phyloP scores from a whole-genome alignment of 2,888 invertebrate genomes.

The Campoplex nolae region DNA sequence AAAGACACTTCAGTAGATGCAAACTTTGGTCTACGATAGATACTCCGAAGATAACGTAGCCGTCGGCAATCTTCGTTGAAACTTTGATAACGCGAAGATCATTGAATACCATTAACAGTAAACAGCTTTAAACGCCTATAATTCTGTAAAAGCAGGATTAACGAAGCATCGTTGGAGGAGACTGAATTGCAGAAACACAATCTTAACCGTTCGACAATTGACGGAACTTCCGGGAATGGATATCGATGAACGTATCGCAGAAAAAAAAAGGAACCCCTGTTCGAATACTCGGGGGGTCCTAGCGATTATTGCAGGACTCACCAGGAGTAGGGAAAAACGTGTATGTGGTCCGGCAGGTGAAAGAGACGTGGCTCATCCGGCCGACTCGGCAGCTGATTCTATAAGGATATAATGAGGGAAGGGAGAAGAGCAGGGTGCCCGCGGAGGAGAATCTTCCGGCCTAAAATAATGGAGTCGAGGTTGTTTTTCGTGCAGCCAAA shows the following conservation, averaged over 20 bases:
- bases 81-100: not conserved
- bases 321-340: conserved; percentile 14
- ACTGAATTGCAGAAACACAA: not conserved
- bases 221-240: conserved; percentile 1
- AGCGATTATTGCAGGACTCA: conserved; percentile 6
- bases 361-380: conserved; percentile 70
- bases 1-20: too few species aligned
- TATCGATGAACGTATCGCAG: not conserved
- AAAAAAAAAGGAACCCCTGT: not conserved
- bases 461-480: conserved; percentile 80
- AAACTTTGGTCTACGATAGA: too few species aligned
- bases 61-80: not conserved
- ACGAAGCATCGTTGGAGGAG: not conserved
- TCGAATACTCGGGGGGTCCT: conserved; percentile 1
- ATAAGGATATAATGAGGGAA: conserved; percentile 79
- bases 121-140: not conserved
- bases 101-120: not conserved
- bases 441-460: conserved; percentile 74
- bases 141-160: not conserved
- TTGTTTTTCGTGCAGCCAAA: conserved; percentile 49
- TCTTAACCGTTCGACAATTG: not conserved
- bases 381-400: conserved; percentile 82
- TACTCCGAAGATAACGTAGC: too few species aligned
- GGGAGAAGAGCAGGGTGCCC: not conserved
- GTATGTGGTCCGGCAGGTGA: conserved; percentile 76